A percentile compares a stretch with the other conserved stretches of the same genome.
Conservation (phyloP, 2,113 vertebrate species). For the Callospermophilus lateralis region DNA sequence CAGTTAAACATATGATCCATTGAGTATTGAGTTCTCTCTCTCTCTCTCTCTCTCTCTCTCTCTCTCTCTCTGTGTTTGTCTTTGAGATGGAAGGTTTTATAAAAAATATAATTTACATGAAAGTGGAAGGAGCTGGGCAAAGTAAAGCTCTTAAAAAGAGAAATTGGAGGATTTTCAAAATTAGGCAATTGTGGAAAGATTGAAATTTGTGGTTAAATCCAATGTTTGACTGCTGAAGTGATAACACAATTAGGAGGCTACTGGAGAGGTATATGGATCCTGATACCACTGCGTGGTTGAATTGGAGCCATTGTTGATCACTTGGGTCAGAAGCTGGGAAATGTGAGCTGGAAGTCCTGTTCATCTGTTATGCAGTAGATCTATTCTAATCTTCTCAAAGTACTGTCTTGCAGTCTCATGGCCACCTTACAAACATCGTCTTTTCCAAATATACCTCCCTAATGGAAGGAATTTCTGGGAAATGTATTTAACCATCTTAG, state of each 20-base stretch:
- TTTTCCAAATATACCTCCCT: background rate
- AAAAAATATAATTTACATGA: background rate
- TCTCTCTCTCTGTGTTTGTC: too few species aligned
- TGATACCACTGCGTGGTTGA: background rate
- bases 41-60: too few species aligned
- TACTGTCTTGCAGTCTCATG: background rate
- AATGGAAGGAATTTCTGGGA: background rate
- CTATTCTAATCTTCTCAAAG: background rate
- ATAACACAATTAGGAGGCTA: background rate
- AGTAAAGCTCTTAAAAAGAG: background rate
- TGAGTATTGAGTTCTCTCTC: background rate
- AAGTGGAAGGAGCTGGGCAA: background rate
- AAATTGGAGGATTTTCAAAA: background rate
- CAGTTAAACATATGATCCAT: background rate
- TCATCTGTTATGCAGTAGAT: background rate
- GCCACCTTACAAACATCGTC: background rate
- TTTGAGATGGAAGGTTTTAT: background rate
- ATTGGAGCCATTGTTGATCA: background rate
- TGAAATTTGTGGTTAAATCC: background rate
- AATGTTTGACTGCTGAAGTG: background rate
- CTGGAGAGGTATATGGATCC: background rate
- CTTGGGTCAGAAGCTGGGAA: background rate
- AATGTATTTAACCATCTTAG: background rate
- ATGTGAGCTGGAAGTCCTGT: background rate
- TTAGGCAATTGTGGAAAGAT: background rate